Conservation (phyloP, 2,888 invertebrate genomes). For the Nephrotoma appendiculata region DNA sequence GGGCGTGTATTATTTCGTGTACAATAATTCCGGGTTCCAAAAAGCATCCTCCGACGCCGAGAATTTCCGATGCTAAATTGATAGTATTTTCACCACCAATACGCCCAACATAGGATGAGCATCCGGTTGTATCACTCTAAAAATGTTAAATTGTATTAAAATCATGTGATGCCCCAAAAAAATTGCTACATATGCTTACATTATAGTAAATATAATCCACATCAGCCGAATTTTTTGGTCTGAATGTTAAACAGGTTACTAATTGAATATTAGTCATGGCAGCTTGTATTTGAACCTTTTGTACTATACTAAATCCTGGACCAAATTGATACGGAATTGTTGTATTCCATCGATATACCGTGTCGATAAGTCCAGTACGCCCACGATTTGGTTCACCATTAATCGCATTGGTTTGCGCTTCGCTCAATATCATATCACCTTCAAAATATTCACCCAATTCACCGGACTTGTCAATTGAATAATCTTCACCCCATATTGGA, state of each 20-base stretch:
- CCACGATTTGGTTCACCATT: slow-evolving; percentile 11
- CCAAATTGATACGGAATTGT: slow-evolving; percentile 50
- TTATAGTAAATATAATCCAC: slow-evolving; percentile 21
- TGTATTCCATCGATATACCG: slow-evolving; percentile 44
- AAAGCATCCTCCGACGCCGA: slow-evolving; percentile 24
- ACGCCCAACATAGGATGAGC: slow-evolving; percentile 62
- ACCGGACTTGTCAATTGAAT: slow-evolving; percentile 40
- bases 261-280: slow-evolving; percentile 60
- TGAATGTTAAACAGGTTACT: too few species aligned
- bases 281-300: slow-evolving; percentile 43
- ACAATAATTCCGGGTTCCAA: slow-evolving; percentile 39
- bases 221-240: slow-evolving; percentile 13
- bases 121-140: slow-evolving; percentile 39
- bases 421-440: slow-evolving; percentile 56
- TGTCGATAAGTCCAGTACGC: slow-evolving; percentile 43
- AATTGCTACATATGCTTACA: slow-evolving; percentile 7
- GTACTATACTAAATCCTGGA: slow-evolving; percentile 23
- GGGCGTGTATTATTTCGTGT: slow-evolving; percentile 63
- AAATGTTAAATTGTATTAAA: background rate
- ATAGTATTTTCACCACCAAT: slow-evolving; percentile 30
- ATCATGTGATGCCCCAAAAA: too few species aligned
- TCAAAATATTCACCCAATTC: slow-evolving; percentile 58
- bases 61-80: slow-evolving; percentile 20
- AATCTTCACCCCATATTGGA: background rate
- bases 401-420: slow-evolving; percentile 13